phyloP scores from a whole-genome alignment of 2,888 invertebrate species.

The Hyles lineata region DNA sequence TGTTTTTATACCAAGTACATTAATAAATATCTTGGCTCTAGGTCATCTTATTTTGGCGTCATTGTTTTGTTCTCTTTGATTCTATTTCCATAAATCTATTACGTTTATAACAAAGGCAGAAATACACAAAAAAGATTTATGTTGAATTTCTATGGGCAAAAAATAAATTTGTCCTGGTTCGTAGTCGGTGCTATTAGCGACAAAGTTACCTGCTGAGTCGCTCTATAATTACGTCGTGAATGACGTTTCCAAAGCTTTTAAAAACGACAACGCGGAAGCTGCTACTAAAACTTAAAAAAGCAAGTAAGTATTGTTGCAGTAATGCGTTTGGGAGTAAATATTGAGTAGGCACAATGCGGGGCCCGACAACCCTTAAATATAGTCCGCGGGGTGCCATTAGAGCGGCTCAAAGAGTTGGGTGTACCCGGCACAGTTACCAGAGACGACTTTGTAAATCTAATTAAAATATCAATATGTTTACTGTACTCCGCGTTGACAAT shows the following conservation, averaged over 20 bases:
- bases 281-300: constrained; percentile 82
- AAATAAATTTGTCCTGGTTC: constrained; percentile 74
- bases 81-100: constrained; percentile 1
- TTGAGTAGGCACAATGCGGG: constrained; percentile 80
- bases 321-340: constrained; percentile 85
- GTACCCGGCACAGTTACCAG: constrained; percentile 70
- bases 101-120: constrained; percentile 9
- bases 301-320: constrained; percentile 82
- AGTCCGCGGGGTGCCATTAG: constrained; percentile 83
- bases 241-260: constrained; percentile 80
- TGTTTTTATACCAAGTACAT: background rate
- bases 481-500: constrained; percentile 79
- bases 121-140: constrained; percentile 52
- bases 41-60: background rate
- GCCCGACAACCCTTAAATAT: constrained; percentile 80
- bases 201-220: constrained; percentile 77
- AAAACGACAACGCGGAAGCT: constrained; percentile 85
- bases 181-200: constrained; percentile 62
- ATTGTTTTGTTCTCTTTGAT: background rate
- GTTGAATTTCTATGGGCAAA: constrained; percentile 61
- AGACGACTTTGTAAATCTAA: constrained; percentile 83
- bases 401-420: constrained; percentile 82
- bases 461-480: constrained; percentile 85
- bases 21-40: background rate
- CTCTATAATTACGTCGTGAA: constrained; percentile 81